Base-by-base conservation (phyloP, 1,140 invertebrate genomes). In the Cotesia chilonis region DNA sequence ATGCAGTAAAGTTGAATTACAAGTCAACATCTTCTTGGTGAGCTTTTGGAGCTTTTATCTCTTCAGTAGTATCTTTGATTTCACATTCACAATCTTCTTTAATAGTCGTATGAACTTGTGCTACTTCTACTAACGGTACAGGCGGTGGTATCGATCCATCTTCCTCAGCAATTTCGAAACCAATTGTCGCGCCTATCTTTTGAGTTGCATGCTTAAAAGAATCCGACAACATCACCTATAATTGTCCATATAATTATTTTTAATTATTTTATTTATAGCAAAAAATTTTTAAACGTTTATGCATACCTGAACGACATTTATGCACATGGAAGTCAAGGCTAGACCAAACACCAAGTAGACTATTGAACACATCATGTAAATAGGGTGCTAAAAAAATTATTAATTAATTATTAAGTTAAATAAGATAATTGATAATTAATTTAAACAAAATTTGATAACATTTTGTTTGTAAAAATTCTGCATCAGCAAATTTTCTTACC, bases 241-340 rank as follows among this genome's bases (percentile, higher is more conserved):
- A 59, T 38, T 51, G 64, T 55, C 7, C 9, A 14, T 3, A 41
- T 20, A 4, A 55, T 57, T 2, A 38, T n/a, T 68, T 57, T 35
- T 67, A 5, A 70, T 70, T 38, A 67, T 67, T 72, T 17, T 37
- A 52, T 54, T 28, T 14, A 68, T 52, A 17, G 17, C 17, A 17
- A 17, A 17, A 17, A 17, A 17, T 17, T 17, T 17, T 17, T 17
- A 17, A 17, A 17, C 17, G 17, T 17, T 17, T 17, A 17, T 17
- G 17, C 91, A 91, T 74, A 94, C 94, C 88, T 98, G 96, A 55
- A 98, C 95, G 36, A 98, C 95, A 81, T 98, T 98, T 81, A 99
- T 97, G 85, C 96, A 98, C 94, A 98, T 98, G 77, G 95, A 96
- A 41, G 97, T 97, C 6, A 99, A 87, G 0, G 97, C 94, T 65